Evolutionary conservation across 2,113 vertebrate species (phyloP).

Genomic region (Phodopus roborovskii): DNA sequence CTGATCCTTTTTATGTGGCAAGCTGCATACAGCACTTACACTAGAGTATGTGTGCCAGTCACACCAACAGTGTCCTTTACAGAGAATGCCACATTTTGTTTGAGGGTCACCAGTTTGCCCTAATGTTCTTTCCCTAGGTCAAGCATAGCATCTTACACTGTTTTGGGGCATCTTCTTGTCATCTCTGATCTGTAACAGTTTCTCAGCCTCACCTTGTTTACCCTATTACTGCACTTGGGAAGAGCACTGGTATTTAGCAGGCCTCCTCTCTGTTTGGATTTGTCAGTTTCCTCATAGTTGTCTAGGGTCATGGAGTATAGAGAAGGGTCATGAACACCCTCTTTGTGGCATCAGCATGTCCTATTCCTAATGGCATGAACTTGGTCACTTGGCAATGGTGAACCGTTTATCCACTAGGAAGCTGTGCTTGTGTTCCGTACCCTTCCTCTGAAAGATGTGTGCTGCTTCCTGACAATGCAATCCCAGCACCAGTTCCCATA

Average conservation of each 20-base stretch:
- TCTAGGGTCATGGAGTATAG: neutral
- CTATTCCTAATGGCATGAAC: neutral
- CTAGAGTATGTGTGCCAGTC: neutral
- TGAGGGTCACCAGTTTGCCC: neutral
- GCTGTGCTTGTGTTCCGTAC: no score
- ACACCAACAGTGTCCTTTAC: no score
- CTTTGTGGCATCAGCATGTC: neutral
- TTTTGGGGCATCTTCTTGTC: neutral
- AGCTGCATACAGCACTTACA: rapidly evolving
- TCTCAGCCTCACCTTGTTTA: neutral
- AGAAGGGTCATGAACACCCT: neutral
- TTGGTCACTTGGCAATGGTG: neutral
- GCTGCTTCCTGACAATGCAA: neutral
- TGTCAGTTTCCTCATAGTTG: neutral
- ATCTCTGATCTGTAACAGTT: neutral
- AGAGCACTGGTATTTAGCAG: neutral
- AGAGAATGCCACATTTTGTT: neutral
- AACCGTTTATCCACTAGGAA: neutral
- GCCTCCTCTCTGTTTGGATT: neutral
- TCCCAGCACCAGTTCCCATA: neutral
- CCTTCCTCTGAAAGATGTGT: neutral
- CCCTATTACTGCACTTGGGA: neutral
- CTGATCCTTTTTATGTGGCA: neutral
- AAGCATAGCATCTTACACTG: rapidly evolving
- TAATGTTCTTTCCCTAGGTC: neutral